phyloP scores from a whole-genome alignment of 2,888 invertebrate species.

The Orchestes rusci region DNA sequence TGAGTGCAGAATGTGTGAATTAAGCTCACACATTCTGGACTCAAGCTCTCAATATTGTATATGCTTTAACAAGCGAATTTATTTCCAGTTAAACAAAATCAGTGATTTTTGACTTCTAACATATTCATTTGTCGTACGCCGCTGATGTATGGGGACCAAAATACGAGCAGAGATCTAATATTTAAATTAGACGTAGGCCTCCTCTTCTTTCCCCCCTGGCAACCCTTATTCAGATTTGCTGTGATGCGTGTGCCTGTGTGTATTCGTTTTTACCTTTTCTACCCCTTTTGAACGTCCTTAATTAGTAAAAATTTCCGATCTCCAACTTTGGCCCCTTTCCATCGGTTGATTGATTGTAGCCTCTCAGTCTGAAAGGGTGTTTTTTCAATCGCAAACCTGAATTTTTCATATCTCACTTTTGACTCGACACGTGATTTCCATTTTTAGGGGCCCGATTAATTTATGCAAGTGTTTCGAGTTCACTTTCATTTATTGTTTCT shows the following conservation, averaged over 20 bases:
- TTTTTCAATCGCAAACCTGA: constrained; percentile 21
- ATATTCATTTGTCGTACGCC: constrained; percentile 3
- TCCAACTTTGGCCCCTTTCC: constrained; percentile 15
- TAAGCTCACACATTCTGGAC: too few species aligned
- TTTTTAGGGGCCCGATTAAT: constrained; percentile 19
- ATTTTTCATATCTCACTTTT: constrained; percentile 23
- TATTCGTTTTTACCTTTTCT: constrained; percentile 26
- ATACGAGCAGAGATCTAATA: constrained; percentile 46
- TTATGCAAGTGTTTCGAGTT: constrained; percentile 12
- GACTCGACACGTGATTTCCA: constrained; percentile 22
- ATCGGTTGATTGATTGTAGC: constrained; percentile 23
- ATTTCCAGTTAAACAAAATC: too few species aligned
- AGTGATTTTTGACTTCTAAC: too few species aligned
- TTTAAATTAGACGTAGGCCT: constrained; percentile 40
- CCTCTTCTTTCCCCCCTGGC: constrained; percentile 25
- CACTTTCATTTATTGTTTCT: constrained; percentile 15
- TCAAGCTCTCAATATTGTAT: too few species aligned
- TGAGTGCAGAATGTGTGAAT: too few species aligned
- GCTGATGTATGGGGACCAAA: constrained; percentile 31
- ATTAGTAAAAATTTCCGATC: constrained; percentile 29
- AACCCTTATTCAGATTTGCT: constrained; percentile 20
- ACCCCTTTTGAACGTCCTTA: constrained; percentile 28
- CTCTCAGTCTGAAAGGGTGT: constrained; percentile 17
- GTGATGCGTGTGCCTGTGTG: constrained; percentile 22
- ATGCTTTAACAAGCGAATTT: too few species aligned